phyloP scores from a whole-genome alignment of 2,888 invertebrate species.

The Amblyjoppa proteus region DNA sequence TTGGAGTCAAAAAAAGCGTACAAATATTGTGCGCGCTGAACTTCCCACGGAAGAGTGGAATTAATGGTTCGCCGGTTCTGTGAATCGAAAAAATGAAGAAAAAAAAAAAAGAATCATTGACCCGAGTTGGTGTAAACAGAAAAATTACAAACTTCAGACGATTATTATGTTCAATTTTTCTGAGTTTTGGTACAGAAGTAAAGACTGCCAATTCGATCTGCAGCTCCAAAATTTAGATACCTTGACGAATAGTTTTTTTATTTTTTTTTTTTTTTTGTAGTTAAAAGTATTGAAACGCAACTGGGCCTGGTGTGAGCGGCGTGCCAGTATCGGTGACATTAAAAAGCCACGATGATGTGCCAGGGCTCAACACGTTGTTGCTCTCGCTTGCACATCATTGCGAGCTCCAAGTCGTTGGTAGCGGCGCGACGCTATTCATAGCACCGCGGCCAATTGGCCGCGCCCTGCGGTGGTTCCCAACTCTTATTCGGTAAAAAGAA shows the following conservation, averaged over 20 bases:
- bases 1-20: slow-evolving; percentile 3
- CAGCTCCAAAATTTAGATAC: neutral
- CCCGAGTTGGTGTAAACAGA: too few species aligned
- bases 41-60: too few species aligned
- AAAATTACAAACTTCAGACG: too few species aligned
- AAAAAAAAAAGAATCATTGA: too few species aligned
- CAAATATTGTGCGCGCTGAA: slow-evolving; percentile 2
- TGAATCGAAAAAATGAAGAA: too few species aligned
- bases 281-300: neutral
- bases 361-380: slow-evolving; percentile 4
- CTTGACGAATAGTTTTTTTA: neutral
- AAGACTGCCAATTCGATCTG: too few species aligned
- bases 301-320: neutral
- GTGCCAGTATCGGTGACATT: slow-evolving; percentile 26
- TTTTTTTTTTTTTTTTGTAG: neutral
- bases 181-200: too few species aligned
- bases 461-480: slow-evolving; percentile 74
- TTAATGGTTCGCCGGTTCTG: too few species aligned
- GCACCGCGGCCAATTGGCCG: slow-evolving; percentile 72
- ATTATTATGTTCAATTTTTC: too few species aligned
- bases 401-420: slow-evolving; percentile 50
- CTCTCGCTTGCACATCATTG: slow-evolving; percentile 27
- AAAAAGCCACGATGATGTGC: slow-evolving; percentile 34
- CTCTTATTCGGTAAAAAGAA: slow-evolving; percentile 64
- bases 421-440: slow-evolving; percentile 75